Evolutionary conservation across 53 echinoderm and acorn worm species (phyloP), one percentile per base, ranked within the genome.

Genomic region (Paelopatides confundens): DNA sequence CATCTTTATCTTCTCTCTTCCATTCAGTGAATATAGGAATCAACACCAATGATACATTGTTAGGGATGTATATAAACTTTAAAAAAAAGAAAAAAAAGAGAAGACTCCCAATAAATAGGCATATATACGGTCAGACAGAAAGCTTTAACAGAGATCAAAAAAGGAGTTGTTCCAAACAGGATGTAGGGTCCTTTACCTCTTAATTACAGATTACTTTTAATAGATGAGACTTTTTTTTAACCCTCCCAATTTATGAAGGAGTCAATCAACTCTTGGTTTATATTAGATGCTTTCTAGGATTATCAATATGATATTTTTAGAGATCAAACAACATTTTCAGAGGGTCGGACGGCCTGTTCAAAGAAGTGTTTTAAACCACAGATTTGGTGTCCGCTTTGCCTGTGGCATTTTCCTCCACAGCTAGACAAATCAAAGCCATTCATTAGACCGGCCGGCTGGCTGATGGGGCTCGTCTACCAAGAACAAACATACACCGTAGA

Each of bases 401-500:
- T n/a, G 10, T 46, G 74, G 74, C 74, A 74, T 39, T 74, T 46
- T 36, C 34, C 40, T 24, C n/a, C 27, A 74, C 24, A 13, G 74
- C 21, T 13, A 74, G 71, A 71, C 58, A 46, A 26, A 31, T 68
- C 68, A 68, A 68, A 68, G 68, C 13, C 18, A 31, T 31, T 36
- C 36, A 10, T 12, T 18, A 58, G n/a, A 1, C 58, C 4, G 21
- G 58, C 5, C 5, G 24, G 58, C 74, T 74, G 74, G 38, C 40
- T 74, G 40, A 74, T 74, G 58, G 58, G 58, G 58, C 24, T 58
- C 21, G 58, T 58, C 58, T 58, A 5, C 58, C 12, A 35, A 46
- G 29, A 74, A 28, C 74, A 74, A 74, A 74, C 27, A 74, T 1
- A n/a, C n/a, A n/a, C n/a, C n/a, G n/a, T n/a, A 74, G 74, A 74